These are phyloP conservation scores for Lophotriccus pileatus DNA, from an alignment of 2,797 vertebrate species.

Conservation along the genomic window DNA sequence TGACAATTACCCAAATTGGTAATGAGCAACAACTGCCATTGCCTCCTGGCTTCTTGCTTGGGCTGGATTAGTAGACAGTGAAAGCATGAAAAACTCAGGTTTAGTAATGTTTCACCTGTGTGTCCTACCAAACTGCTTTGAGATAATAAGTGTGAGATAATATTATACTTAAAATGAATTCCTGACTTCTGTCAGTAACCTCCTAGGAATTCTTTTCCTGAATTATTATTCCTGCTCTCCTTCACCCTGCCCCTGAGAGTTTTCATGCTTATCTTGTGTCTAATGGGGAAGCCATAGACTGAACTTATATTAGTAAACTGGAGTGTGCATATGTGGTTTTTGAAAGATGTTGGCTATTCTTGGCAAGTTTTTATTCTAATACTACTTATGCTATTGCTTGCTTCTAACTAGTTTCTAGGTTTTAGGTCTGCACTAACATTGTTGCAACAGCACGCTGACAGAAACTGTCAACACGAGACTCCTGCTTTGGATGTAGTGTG, in stretches of 20 bases:
- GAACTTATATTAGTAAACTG: conserved; percentile 7
- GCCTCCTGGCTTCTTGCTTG: background rate
- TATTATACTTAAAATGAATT: background rate
- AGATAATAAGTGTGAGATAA: background rate
- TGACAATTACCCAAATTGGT: background rate
- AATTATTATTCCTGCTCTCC: background rate
- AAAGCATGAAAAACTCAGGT: background rate
- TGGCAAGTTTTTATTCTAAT: background rate
- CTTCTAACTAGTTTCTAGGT: conserved; percentile 53
- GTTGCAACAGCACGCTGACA: conserved; percentile 8
- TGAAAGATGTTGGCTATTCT: conserved; percentile 57
- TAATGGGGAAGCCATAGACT: background rate
- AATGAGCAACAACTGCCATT: background rate
- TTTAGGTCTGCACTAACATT: conserved; percentile 29
- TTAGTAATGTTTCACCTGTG: background rate
- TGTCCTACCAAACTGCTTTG: background rate
- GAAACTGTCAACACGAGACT: background rate
- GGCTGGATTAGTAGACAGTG: background rate
- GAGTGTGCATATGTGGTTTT: conserved; percentile 9
- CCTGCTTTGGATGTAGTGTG: background rate
- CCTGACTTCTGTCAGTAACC: background rate
- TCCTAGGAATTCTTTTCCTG: background rate
- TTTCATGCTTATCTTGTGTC: background rate
- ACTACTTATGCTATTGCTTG: background rate
- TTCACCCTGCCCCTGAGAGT: background rate